Percentiles rank a stretch among this genome's conserved stretches.
Conservation (phyloP, 2,113 vertebrate genomes). For the Psophia crepitans region DNA sequence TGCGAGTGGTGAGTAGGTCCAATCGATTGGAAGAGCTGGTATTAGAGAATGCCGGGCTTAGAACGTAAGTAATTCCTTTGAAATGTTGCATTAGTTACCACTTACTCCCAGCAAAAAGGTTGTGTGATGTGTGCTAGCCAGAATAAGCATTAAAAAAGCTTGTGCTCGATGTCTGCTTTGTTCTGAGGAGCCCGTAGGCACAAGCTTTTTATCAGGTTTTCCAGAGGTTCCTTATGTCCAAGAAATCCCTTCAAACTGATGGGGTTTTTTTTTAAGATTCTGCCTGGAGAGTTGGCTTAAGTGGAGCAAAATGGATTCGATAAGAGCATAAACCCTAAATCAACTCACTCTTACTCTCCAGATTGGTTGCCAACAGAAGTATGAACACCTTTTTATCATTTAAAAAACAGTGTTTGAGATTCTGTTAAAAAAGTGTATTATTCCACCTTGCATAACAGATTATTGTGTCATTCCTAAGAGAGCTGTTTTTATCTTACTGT, state of each 20-base stretch:
- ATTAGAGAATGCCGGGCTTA: slow-evolving; percentile 92
- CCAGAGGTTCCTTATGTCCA: not conserved
- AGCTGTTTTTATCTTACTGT: not conserved
- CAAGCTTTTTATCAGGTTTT: not conserved
- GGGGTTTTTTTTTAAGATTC: not conserved
- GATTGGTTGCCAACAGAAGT: not conserved
- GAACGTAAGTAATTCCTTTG: slow-evolving; percentile 81
- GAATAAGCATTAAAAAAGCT: not conserved
- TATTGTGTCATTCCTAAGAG: not conserved
- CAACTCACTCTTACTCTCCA: not conserved
- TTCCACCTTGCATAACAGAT: not conserved
- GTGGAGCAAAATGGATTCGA: not conserved
- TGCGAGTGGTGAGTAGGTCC: slow-evolving; percentile 90
- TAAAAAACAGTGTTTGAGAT: not conserved
- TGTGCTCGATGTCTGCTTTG: not conserved
- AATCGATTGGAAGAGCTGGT: slow-evolving; percentile 90
- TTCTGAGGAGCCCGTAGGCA: not conserved
- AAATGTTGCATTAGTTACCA: not conserved
- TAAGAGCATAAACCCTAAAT: not conserved
- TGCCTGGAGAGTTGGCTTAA: not conserved
- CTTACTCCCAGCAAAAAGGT: not conserved
- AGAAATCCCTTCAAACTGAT: not conserved
- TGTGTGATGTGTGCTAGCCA: not conserved
- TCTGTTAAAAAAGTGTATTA: not conserved
- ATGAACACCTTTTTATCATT: not conserved